These are phyloP conservation scores for Pteria penguin DNA, from an alignment of 2,888 invertebrate species.

Conservation along the genomic window DNA sequence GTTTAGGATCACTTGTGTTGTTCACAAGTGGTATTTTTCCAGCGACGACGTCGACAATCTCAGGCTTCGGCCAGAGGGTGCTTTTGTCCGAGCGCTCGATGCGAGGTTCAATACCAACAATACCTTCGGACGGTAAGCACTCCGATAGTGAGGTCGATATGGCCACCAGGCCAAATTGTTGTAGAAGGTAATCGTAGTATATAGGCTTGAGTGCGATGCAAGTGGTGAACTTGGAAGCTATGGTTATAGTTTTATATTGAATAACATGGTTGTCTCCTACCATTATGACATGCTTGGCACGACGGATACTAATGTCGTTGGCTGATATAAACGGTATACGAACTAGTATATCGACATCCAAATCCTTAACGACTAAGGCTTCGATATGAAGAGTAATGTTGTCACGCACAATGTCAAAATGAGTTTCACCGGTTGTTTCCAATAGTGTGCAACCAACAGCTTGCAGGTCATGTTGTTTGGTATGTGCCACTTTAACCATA, in stretches of 20 bases:
- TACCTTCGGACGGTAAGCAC: constrained; percentile 9
- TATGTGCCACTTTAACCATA: constrained; percentile 30
- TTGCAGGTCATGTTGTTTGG: constrained; percentile 5
- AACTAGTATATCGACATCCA: constrained; percentile 21
- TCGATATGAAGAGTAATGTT: constrained; percentile 8
- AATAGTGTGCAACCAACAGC: constrained; percentile 18
- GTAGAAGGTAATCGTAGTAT: constrained; percentile 6
- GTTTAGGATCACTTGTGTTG: constrained; percentile 30
- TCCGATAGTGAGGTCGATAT: constrained; percentile 33
- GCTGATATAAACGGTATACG: constrained; percentile 50
- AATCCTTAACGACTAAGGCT: constrained; percentile 20
- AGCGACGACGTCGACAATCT: constrained; percentile 38
- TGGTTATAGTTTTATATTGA: not conserved
- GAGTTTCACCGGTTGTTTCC: constrained; percentile 11
- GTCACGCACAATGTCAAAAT: constrained; percentile 2
- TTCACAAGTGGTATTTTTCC: constrained; percentile 24
- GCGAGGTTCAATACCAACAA: constrained; percentile 18
- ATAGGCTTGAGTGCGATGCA: constrained; percentile 31
- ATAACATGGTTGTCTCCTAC: constrained; percentile 18
- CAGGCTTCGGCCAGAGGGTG: too few relatives aligned
- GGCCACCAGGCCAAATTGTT: constrained; percentile 36
- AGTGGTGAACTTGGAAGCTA: not conserved
- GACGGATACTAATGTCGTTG: constrained; percentile 47
- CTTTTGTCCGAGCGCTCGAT: too few relatives aligned
- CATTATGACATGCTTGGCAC: constrained; percentile 36